A percentile compares a stretch with the other conserved stretches of the same genome.
These are phyloP conservation scores for Orchestia grillus DNA, from an alignment of 1,140 invertebrate genomes.

Conservation along the genomic window DNA sequence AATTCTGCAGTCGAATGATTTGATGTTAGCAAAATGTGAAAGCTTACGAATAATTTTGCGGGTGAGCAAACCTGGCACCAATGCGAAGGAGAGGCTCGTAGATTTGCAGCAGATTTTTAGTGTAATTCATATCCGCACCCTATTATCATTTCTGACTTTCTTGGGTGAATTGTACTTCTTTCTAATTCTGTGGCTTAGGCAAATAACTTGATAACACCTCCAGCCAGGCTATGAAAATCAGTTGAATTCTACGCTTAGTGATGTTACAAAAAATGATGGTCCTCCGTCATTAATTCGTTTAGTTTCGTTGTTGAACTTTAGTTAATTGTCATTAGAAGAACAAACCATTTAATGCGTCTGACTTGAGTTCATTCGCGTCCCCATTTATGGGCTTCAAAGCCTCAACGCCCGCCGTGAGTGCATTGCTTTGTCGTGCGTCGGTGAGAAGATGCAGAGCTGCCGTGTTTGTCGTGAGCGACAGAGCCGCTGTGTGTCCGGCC, in stretches of 20 bases:
- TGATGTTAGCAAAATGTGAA: not conserved
- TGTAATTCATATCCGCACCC: too few relatives aligned
- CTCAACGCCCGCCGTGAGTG: not conserved
- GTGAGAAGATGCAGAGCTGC: not conserved
- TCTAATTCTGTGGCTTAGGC: too few relatives aligned
- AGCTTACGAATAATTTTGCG: not conserved
- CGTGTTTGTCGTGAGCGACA: not conserved
- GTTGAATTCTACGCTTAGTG: too few relatives aligned
- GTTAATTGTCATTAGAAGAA: not conserved
- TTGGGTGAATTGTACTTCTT: too few relatives aligned
- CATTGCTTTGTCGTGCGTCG: not conserved
- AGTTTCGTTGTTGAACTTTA: not conserved
- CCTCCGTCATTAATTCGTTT: too few relatives aligned
- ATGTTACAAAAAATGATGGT: too few relatives aligned
- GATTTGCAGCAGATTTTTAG: not conserved
- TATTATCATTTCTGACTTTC: too few relatives aligned
- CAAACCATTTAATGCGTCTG: not conserved
- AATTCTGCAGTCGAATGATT: not conserved
- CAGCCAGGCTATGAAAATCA: too few relatives aligned
- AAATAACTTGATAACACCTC: too few relatives aligned
- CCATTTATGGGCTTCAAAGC: not conserved
- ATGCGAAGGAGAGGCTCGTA: too few relatives aligned
- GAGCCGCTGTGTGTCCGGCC: not conserved
- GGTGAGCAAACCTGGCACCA: not conserved
- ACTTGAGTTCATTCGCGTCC: not conserved